Base-by-base conservation (phyloP, 2,888 invertebrate species). In the Schizaphis graminum region DNA sequence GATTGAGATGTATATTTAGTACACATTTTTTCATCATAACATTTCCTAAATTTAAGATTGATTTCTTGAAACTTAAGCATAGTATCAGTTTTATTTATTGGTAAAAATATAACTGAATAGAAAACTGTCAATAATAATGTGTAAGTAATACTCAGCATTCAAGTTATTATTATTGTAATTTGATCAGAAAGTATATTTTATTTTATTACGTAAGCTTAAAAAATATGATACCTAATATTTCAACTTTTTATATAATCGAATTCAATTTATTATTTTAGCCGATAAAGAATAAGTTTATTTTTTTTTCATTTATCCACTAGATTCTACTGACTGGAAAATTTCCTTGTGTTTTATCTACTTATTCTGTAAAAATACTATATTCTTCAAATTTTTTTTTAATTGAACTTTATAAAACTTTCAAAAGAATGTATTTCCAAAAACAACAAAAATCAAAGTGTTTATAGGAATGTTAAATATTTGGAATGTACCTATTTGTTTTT, bases 391-490 rank as follows among this genome's bases (percentile, higher is more conserved):
- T 16, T 67, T 16, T n/a, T 67, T 61, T 16, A 67, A 67, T 67
- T n/a, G 16, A n/a, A 67, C 67, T 67, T 67, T 35, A 67, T 35
- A 67, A 16, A 67, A 67, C 67, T 67, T 67, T 67, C n/a, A 28
- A 16, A 44, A 57, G 0, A 44, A 89, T 57, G 57, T 41, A 57
- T 57, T 89, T 28, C 28, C 24, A 28, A 56, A 35, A 28, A 28
- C 8, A 16, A 41, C 28, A n/a, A 89, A 89, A 89, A 89, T 89
- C 89, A 57, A 28, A 89, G 26, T 24, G 35, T n/a, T 53, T 35
- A 35, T 57, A 57, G 49, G 89, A 89, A 57, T 89, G 41, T 57
- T 44, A 89, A 89, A 57, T 57, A 57, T 57, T 57, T 44, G 57
- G 11, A 57, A 89, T 35, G 53, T 21, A 35, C 67, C 67, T 67